phyloP scores from a whole-genome alignment of 2,888 invertebrate species.

The Calameuta filiformis region DNA sequence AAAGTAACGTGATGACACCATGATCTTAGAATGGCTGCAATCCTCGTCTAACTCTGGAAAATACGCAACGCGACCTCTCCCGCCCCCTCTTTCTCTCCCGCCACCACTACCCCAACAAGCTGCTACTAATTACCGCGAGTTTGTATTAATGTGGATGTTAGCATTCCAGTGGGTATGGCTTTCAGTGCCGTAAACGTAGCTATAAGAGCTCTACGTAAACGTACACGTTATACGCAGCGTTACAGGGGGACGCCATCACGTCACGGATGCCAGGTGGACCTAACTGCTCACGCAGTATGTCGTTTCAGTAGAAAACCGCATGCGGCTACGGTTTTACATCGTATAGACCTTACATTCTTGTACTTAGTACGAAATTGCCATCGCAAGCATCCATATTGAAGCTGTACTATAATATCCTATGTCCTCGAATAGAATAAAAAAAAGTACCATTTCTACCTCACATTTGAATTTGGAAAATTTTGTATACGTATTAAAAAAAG shows the following conservation, averaged over 20 bases:
- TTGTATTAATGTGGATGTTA: slow-evolving; percentile 57
- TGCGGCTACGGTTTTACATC: background rate
- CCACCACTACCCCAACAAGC: slow-evolving; percentile 17
- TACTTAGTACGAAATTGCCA: background rate
- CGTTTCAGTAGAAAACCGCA: slow-evolving; percentile 4
- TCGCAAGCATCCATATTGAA: too few relatives aligned
- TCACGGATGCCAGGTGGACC: slow-evolving; percentile 43
- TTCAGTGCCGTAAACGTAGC: slow-evolving; percentile 10
- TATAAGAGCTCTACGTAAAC: slow-evolving; percentile 14
- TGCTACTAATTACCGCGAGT: slow-evolving; percentile 52
- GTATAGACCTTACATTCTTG: too few relatives aligned
- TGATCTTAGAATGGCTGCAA: too few relatives aligned
- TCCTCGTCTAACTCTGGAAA: too few relatives aligned
- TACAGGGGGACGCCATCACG: slow-evolving; percentile 24
- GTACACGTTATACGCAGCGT: slow-evolving; percentile 21
- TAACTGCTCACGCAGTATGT: slow-evolving; percentile 35
- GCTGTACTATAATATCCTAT: too few relatives aligned
- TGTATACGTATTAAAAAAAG: too few relatives aligned
- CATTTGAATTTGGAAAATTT: too few relatives aligned
- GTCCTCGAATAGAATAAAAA: too few relatives aligned
- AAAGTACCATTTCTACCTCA: too few relatives aligned
- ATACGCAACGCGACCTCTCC: too few relatives aligned
- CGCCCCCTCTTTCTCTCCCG: too few relatives aligned
- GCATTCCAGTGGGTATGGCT: slow-evolving; percentile 45
- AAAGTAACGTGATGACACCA: too few relatives aligned